Conservation (phyloP, 2,888 invertebrate species). For the Pseudoips prasinana region DNA sequence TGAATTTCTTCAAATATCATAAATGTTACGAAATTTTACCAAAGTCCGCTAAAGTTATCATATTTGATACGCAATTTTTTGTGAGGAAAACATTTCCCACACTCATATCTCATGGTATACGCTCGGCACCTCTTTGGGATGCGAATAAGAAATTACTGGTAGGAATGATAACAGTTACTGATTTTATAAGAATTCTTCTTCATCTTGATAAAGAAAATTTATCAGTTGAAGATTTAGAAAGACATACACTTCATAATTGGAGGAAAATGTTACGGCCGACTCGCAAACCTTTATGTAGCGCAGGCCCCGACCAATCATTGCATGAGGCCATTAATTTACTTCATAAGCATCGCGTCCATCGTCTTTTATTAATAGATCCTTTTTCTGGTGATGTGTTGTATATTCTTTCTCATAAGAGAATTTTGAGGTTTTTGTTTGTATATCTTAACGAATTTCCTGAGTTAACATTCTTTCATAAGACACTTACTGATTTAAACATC, state of each 20-base stretch:
- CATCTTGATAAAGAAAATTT: conserved; percentile 66
- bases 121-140: conserved; percentile 76
- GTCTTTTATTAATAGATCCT: conserved; percentile 69
- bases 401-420: conserved; percentile 74
- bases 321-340: conserved; percentile 75
- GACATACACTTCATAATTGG: conserved; percentile 73
- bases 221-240: conserved; percentile 70
- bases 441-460: conserved; percentile 77
- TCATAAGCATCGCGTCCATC: conserved; percentile 69
- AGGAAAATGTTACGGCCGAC: conserved; percentile 66
- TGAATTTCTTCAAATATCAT: conserved; percentile 77
- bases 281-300: conserved; percentile 66
- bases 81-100: conserved; percentile 76
- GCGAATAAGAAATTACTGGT: conserved; percentile 68
- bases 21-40: conserved; percentile 77
- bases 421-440: conserved; percentile 72
- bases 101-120: conserved; percentile 72
- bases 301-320: conserved; percentile 69
- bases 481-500: conserved; percentile 68
- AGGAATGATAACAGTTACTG: conserved; percentile 76
- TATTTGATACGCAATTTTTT: conserved; percentile 75
- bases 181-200: conserved; percentile 72
- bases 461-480: conserved; percentile 73
- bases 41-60: conserved; percentile 76
- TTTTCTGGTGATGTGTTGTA: conserved; percentile 69